Conservation (phyloP, 2,113 vertebrate genomes). For the Grammomys surdaster region DNA sequence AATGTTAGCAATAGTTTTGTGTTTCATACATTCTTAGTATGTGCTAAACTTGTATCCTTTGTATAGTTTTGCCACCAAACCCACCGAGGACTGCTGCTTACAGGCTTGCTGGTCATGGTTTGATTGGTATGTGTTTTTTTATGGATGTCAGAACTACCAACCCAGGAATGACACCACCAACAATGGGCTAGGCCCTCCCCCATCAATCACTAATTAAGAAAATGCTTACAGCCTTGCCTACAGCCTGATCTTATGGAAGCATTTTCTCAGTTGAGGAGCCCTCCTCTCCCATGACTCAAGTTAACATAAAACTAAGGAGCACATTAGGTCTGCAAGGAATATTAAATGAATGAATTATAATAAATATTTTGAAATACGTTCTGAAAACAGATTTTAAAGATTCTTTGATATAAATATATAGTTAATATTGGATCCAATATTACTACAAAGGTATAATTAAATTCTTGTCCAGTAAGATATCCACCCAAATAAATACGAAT, state of each 20-base stretch:
- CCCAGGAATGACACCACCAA: no score
- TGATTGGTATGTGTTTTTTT: background rate
- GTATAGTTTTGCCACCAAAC: background rate
- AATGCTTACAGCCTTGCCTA: background rate
- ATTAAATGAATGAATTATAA: background rate
- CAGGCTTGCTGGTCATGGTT: background rate
- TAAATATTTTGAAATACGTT: background rate
- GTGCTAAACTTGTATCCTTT: background rate
- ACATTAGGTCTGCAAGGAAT: background rate
- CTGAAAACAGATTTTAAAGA: slow-evolving; percentile 11
- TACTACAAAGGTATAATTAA: slow-evolving; percentile 46
- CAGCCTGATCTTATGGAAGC: background rate
- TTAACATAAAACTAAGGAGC: background rate
- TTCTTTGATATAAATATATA: slow-evolving; percentile 24
- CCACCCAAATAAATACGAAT: slow-evolving; percentile 36
- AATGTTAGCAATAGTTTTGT: slow-evolving; percentile 8
- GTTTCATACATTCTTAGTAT: slow-evolving; percentile 1
- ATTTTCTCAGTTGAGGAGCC: background rate
- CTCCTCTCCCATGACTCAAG: background rate
- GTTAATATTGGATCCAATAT: slow-evolving; percentile 19
- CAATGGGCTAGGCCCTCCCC: background rate
- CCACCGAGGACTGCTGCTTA: background rate
- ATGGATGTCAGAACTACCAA: no score
- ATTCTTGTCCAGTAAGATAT: slow-evolving; percentile 29
- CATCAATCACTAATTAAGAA: background rate